Evolutionary conservation across 2,797 vertebrate species (phyloP).

Genomic region (Halcyon chelicuti): DNA sequence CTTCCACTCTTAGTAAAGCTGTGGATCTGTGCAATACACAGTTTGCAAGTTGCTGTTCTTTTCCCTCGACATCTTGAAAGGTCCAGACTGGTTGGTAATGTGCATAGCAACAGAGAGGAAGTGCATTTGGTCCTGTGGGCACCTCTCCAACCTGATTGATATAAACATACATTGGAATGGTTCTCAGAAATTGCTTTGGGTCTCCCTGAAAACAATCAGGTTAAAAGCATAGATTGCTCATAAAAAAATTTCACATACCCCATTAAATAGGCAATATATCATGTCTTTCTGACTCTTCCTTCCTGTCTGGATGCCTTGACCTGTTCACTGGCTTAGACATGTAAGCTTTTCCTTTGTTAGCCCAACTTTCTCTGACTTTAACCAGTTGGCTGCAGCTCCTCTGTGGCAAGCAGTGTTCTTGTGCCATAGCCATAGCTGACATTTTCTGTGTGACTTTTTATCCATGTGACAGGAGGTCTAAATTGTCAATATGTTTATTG

Average conservation of each 20-base stretch:
- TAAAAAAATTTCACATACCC: background rate
- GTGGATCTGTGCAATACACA: background rate
- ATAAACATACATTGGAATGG: background rate
- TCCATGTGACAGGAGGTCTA: background rate
- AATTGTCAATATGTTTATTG: background rate
- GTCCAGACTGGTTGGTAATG: accelerated
- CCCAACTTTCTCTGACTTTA: background rate
- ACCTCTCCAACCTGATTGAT: background rate
- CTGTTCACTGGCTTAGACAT: background rate
- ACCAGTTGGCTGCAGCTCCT: background rate
- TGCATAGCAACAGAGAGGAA: background rate
- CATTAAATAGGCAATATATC: background rate
- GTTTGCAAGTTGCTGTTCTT: background rate
- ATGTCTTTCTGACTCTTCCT: background rate
- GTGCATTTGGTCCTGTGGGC: background rate
- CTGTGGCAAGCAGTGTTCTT: background rate
- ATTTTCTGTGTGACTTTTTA: background rate
- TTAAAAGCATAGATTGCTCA: background rate
- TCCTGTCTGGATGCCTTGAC: background rate
- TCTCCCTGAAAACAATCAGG: background rate
- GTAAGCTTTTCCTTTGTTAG: background rate
- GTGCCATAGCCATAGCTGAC: background rate
- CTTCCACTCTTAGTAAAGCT: background rate
- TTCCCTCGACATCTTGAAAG: background rate
- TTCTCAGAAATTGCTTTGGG: background rate